A percentile compares a stretch with the other conserved stretches of the same genome.
Conservation (phyloP, 2,888 invertebrate species). For the Plagodis pulveraria region DNA sequence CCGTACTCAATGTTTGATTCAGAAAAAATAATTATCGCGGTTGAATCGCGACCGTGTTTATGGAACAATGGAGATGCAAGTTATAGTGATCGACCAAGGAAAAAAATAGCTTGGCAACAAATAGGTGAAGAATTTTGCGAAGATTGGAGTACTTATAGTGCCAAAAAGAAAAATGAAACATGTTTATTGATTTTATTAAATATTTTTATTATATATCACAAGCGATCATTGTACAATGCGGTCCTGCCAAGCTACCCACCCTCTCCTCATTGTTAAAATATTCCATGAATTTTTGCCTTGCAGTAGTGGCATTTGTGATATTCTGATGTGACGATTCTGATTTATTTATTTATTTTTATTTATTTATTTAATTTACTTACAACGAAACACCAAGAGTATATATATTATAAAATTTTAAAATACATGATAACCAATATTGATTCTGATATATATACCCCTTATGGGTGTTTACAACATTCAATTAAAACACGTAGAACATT, state of each 20-base stretch:
- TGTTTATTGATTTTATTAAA: conserved; percentile 7
- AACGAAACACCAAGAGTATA: too few relatives aligned
- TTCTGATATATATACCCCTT: too few relatives aligned
- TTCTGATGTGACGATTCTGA: too few relatives aligned
- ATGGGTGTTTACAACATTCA: too few relatives aligned
- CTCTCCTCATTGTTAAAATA: conserved; percentile 25
- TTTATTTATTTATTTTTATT: too few relatives aligned
- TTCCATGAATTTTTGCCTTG: conserved; percentile 27
- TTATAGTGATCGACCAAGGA: conserved; percentile 14
- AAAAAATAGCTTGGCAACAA: conserved; percentile 3
- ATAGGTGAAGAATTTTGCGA: conserved; percentile 14
- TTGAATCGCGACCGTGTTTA: conserved; percentile 16
- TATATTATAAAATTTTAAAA: too few relatives aligned
- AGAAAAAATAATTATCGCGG: conserved; percentile 16
- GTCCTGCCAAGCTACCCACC: conserved; percentile 21
- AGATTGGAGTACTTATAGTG: conserved; percentile 17
- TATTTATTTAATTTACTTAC: too few relatives aligned
- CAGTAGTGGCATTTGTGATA: conserved; percentile 10
- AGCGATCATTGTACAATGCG: conserved; percentile 17
- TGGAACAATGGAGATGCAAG: conserved; percentile 14
- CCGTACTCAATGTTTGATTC: background rate
- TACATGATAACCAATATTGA: too few relatives aligned
- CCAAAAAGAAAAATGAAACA: conserved; percentile 13
- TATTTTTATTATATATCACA: conserved; percentile 16
- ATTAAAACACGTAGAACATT: too few relatives aligned